Conservation (phyloP, 1,140 invertebrate species). For the Brachionus rubens region DNA sequence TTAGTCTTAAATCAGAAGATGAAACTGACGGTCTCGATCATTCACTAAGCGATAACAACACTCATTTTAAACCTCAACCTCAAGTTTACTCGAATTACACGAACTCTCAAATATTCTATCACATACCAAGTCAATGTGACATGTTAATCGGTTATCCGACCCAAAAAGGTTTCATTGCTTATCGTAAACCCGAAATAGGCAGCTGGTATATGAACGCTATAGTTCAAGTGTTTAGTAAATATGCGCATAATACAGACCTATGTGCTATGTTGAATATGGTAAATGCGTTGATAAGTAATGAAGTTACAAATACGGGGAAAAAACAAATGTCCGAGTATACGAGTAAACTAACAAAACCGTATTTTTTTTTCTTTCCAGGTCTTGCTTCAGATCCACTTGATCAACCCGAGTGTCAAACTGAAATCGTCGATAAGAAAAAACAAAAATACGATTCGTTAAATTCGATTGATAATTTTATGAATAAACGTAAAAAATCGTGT, state of each 20-base stretch:
- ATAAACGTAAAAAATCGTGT: not conserved
- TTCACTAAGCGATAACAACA: conserved; percentile 7
- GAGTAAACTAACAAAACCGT: conserved; percentile 21
- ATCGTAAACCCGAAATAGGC: conserved; percentile 46
- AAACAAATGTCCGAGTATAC: conserved; percentile 46
- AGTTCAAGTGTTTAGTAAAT: conserved; percentile 31
- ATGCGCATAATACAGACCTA: conserved; percentile 45
- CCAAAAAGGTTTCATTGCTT: conserved; percentile 45
- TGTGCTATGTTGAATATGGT: conserved; percentile 47
- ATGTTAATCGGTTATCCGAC: conserved; percentile 47
- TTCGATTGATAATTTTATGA: conserved; percentile 9
- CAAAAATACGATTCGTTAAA: conserved; percentile 24
- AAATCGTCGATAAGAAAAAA: not conserved
- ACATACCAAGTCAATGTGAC: conserved; percentile 37
- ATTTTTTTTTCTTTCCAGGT: conserved; percentile 46
- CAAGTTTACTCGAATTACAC: not conserved
- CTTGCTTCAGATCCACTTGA: conserved; percentile 6
- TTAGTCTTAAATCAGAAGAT: not conserved
- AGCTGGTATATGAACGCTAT: conserved; percentile 47
- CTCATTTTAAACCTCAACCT: not conserved
- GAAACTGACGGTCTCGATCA: not conserved
- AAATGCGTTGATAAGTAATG: conserved; percentile 17
- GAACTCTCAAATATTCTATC: not conserved
- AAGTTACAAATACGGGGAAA: conserved; percentile 45
- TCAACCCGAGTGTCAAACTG: not conserved